A percentile compares a stretch with the other conserved stretches of the same genome.
Conservation (phyloP, 2,113 vertebrate species). For the Mesitornis unicolor region DNA sequence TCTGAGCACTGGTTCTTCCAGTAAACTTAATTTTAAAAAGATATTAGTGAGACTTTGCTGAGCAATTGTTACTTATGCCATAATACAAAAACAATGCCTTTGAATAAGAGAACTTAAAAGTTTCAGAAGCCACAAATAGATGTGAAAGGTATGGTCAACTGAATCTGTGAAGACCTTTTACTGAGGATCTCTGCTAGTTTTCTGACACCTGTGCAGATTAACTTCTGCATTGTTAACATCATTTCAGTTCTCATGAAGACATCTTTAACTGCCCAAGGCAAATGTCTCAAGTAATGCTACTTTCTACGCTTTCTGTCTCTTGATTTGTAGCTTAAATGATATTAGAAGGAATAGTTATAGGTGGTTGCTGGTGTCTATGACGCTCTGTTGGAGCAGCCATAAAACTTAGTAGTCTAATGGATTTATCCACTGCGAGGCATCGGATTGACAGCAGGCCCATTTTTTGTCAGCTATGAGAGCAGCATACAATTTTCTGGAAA, state of each 20-base stretch:
- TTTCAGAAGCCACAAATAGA: neutral
- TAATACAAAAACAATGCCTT: rapidly evolving
- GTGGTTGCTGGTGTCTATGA: neutral
- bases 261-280: neutral
- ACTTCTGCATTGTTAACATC: rapidly evolving
- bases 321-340: neutral
- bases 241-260: neutral
- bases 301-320: neutral
- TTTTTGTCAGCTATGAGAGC: neutral
- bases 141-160: neutral
- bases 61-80: neutral
- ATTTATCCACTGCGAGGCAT: neutral
- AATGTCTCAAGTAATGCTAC: neutral
- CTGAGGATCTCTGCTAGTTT: neutral
- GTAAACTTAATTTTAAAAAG: neutral
- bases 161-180: neutral
- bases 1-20: neutral
- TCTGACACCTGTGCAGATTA: neutral
- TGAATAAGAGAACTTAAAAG: neutral
- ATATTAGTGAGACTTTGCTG: neutral
- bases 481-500: neutral
- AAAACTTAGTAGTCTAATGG: neutral
- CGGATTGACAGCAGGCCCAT: neutral
- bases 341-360: neutral
- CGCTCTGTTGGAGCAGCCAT: neutral